Evolutionary conservation across 2,888 invertebrate genomes (phyloP).

Genomic region (Argyra leucocephala): DNA sequence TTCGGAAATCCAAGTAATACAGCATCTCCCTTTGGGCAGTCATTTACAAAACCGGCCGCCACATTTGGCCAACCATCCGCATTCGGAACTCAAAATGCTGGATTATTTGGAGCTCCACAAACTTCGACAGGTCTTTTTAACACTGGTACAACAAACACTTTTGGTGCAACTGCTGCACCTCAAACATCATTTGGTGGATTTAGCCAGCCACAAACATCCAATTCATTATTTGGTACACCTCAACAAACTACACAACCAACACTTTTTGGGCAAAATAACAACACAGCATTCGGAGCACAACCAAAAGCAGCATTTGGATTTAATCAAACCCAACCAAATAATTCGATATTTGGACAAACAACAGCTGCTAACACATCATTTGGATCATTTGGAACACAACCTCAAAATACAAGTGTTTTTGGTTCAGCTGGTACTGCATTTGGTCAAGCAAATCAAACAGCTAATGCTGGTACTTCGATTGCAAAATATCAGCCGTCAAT

Average conservation of each 20-base stretch:
- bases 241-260: constrained; percentile 43
- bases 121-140: constrained; percentile 35
- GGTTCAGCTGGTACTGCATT: constrained; percentile 41
- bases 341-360: constrained; percentile 48
- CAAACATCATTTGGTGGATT: constrained; percentile 41
- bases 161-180: constrained; percentile 52
- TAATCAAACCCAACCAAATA: constrained; percentile 34
- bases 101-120: constrained; percentile 51
- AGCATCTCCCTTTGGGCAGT: constrained; percentile 44
- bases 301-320: constrained; percentile 41
- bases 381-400: constrained; percentile 55
- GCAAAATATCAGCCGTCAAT: constrained; percentile 75
- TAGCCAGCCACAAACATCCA: constrained; percentile 45
- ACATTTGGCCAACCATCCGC: constrained; percentile 60
- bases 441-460: constrained; percentile 32
- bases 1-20: constrained; percentile 35
- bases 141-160: constrained; percentile 51
- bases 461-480: constrained; percentile 58
- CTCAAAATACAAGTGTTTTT: constrained; percentile 46
- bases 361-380: constrained; percentile 44
- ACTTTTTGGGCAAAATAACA: constrained; percentile 55
- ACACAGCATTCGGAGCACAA: constrained; percentile 52
- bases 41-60: constrained; percentile 50
- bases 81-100: constrained; percentile 51
- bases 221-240: constrained; percentile 52